Percentiles rank a stretch among this genome's conserved stretches.
These are phyloP conservation scores for Listrodromus nycthemerus DNA, from an alignment of 2,888 invertebrate genomes.

Conservation along the genomic window DNA sequence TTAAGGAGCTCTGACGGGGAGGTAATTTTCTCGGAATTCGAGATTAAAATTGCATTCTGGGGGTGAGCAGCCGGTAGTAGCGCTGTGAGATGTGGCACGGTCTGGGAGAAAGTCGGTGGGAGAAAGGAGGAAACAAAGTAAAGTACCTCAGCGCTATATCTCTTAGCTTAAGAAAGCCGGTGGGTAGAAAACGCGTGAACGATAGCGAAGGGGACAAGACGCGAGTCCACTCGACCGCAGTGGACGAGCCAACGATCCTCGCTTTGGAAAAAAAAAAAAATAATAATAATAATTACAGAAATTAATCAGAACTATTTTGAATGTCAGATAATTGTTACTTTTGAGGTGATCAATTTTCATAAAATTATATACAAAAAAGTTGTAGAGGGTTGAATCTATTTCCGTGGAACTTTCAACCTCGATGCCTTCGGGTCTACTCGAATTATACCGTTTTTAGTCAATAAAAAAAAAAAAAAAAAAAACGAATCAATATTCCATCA, in stretches of 20 bases:
- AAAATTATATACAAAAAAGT: neutral
- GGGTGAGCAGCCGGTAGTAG: conserved; percentile 38
- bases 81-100: conserved; percentile 46
- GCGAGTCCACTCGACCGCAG: neutral
- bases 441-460: neutral
- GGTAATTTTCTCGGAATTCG: conserved; percentile 84
- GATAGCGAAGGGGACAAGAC: conserved; percentile 48
- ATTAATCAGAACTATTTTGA: no score
- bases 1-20: conserved; percentile 82
- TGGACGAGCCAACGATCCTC: neutral
- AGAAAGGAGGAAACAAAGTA: conserved; percentile 65
- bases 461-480: neutral
- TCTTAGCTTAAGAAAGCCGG: conserved; percentile 72
- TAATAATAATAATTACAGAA: no score
- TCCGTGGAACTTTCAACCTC: no score
- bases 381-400: no score
- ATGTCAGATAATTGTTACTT: no score
- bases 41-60: conserved; percentile 83
- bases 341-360: neutral
- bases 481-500: no score
- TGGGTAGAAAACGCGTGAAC: conserved; percentile 59
- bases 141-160: conserved; percentile 34
- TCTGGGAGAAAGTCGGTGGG: neutral
- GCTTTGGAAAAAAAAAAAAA: neutral
- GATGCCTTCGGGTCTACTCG: no score